A percentile compares a stretch with the other conserved stretches of the same genome.
phyloP scores from a whole-genome alignment of 1,140 invertebrate species.

The Ceratina australensis region DNA sequence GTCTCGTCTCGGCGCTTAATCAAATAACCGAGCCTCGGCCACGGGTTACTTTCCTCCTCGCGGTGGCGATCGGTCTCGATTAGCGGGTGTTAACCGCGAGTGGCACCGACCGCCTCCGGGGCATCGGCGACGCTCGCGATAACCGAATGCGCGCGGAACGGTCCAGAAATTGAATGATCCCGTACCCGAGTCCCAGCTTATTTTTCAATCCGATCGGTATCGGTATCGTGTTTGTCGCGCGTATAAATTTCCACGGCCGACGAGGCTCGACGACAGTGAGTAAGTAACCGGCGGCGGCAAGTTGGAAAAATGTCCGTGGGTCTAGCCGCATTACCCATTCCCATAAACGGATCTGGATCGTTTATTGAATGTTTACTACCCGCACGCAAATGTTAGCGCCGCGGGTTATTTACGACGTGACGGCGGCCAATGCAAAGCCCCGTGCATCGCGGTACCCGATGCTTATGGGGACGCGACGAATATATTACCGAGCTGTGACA shows the following conservation, averaged over 20 bases:
- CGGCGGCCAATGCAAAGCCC: conserved; percentile 64
- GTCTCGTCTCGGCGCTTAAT: conserved; percentile 29
- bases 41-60: conserved; percentile 1
- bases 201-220: background rate
- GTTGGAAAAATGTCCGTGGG: background rate
- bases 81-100: conserved; percentile 28
- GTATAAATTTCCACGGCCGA: background rate
- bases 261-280: conserved; percentile 4
- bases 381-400: conserved; percentile 63
- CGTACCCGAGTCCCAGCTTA: background rate
- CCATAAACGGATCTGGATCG: conserved; percentile 74
- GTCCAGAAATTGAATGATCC: conserved; percentile 58
- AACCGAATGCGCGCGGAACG: conserved; percentile 62
- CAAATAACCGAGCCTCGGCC: conserved; percentile 20
- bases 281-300: background rate
- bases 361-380: conserved; percentile 77
- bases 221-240: too few species aligned
- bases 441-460: conserved; percentile 39
- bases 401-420: conserved; percentile 70
- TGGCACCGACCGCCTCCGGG: conserved; percentile 29
- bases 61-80: background rate
- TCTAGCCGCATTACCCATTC: conserved; percentile 63
- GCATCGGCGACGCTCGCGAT: conserved; percentile 54
- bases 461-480: conserved; percentile 13
- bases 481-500: conserved; percentile 46